Conservation (phyloP, 2,888 invertebrate genomes). For the Leptarthrus brevirostris region DNA sequence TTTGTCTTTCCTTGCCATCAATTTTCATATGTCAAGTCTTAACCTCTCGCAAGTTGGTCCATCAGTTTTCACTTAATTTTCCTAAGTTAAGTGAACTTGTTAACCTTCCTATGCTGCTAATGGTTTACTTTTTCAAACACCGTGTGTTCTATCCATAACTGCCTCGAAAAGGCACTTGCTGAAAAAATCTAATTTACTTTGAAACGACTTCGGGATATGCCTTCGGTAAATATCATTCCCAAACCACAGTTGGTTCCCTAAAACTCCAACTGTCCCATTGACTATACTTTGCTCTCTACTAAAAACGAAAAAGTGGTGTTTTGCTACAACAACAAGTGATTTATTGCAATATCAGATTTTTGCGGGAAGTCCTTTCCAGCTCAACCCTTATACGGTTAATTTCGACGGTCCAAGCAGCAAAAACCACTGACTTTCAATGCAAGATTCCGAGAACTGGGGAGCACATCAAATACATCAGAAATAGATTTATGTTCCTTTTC, state of each 20-base stretch:
- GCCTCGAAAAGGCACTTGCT: no score
- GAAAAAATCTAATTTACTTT: background rate
- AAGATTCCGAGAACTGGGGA: background rate
- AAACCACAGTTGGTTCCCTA: slow-evolving; percentile 9
- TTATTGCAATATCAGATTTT: slow-evolving; percentile 18
- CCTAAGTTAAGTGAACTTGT: no score
- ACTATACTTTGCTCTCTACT: background rate
- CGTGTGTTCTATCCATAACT: no score
- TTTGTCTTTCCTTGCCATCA: no score
- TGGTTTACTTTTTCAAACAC: no score
- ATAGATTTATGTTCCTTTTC: background rate
- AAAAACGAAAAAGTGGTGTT: slow-evolving; percentile 15
- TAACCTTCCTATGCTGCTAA: no score
- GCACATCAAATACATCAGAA: background rate
- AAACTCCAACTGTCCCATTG: background rate
- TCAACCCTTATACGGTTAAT: background rate
- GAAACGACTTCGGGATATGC: background rate
- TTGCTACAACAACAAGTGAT: slow-evolving; percentile 5
- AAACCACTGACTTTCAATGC: background rate
- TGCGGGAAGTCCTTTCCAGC: background rate
- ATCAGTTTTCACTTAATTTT: no score
- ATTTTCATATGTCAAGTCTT: no score
- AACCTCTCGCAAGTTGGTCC: no score
- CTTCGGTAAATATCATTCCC: background rate
- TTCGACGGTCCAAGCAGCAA: background rate